Evolutionary conservation across 2,113 vertebrate genomes (phyloP).

Genomic region (Ochotona curzoniae): DNA sequence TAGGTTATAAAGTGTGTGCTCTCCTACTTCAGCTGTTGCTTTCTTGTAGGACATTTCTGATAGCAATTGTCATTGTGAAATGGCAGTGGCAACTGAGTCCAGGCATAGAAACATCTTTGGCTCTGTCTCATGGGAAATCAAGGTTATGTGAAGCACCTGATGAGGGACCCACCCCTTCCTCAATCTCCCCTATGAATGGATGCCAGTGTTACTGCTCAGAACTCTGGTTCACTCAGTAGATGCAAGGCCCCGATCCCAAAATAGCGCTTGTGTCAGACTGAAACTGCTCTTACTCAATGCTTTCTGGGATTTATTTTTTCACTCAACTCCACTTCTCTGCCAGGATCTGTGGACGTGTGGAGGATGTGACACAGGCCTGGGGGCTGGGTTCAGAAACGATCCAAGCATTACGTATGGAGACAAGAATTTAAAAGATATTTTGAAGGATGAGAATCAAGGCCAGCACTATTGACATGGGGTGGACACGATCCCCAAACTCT

Average conservation of each 20-base stretch:
- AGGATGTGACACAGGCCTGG: slow-evolving; percentile 56
- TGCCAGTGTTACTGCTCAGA: slow-evolving; percentile 61
- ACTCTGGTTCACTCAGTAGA: slow-evolving; percentile 56
- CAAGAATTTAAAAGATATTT: slow-evolving; percentile 65
- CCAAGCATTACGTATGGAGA: slow-evolving; percentile 57
- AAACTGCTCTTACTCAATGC: neutral
- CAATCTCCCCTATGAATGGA: slow-evolving; percentile 29
- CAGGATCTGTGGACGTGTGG: slow-evolving; percentile 70
- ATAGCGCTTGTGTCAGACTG: slow-evolving; percentile 52
- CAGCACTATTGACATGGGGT: neutral
- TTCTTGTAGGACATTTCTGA: neutral
- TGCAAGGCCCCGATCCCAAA: slow-evolving; percentile 56
- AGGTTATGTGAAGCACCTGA: neutral
- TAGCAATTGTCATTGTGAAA: neutral
- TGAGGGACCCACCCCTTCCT: neutral
- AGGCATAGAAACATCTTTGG: neutral
- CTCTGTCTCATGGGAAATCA: neutral
- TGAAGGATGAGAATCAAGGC: neutral
- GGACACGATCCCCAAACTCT: neutral
- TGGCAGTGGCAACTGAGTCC: neutral
- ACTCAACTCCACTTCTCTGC: neutral
- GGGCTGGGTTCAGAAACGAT: neutral
- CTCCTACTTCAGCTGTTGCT: neutral
- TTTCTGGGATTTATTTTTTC: slow-evolving; percentile 50
- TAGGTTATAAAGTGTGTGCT: neutral